phyloP scores from a whole-genome alignment of 2,113 vertebrate genomes.

The Pygoscelis antarcticus region DNA sequence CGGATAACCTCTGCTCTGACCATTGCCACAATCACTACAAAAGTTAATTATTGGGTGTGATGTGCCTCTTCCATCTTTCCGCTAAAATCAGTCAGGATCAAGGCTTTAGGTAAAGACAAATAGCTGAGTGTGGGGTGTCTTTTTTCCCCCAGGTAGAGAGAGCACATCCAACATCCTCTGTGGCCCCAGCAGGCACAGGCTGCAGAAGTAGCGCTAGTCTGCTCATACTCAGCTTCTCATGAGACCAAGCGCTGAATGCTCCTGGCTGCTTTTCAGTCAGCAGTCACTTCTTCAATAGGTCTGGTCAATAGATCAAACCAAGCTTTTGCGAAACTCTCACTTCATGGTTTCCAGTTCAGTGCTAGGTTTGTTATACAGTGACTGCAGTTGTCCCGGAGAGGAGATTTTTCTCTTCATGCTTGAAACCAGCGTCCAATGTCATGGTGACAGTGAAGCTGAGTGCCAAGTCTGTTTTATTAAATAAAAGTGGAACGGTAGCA shows the following conservation, averaged over 20 bases:
- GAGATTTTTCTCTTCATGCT: background rate
- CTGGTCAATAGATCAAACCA: background rate
- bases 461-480: background rate
- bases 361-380: background rate
- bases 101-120: background rate
- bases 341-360: background rate
- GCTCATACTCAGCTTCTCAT: background rate
- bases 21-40: constrained; percentile 46
- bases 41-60: constrained; percentile 52
- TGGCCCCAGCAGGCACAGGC: background rate
- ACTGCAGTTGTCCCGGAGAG: background rate
- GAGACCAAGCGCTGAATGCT: background rate
- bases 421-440: background rate
- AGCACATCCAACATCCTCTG: background rate
- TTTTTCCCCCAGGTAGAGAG: background rate
- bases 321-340: background rate
- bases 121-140: background rate
- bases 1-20: constrained; percentile 43
- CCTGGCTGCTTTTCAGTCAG: background rate
- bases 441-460: background rate
- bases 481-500: background rate
- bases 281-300: background rate
- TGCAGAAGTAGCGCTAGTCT: background rate
- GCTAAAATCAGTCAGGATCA: constrained; percentile 14
- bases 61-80: constrained; percentile 32